Evolutionary conservation across 2,888 invertebrate genomes (phyloP).

Genomic region (Callimorpha dominula): DNA sequence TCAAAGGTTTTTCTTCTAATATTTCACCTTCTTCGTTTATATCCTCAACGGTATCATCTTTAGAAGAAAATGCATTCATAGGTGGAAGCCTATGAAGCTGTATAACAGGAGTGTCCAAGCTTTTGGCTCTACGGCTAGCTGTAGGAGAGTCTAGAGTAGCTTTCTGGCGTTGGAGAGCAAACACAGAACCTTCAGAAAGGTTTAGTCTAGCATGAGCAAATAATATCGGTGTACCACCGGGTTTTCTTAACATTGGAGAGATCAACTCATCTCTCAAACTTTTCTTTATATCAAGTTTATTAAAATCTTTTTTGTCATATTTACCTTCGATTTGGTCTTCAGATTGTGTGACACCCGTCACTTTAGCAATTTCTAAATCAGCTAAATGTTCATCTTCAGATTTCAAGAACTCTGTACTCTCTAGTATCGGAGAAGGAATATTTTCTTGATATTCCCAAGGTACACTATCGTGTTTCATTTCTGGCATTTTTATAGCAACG

Average conservation of each 20-base stretch:
- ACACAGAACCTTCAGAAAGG: conserved; percentile 94
- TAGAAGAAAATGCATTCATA: conserved; percentile 94
- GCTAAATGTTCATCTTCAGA: conserved; percentile 86
- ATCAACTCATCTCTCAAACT: conserved; percentile 90
- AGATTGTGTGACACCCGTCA: conserved; percentile 77
- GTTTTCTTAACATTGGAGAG: conserved; percentile 90
- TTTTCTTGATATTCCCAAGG: conserved; percentile 89
- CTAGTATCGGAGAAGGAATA: conserved; percentile 88
- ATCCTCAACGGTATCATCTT: conserved; percentile 94
- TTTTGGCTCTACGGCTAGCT: conserved; percentile 92
- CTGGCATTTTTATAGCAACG: conserved; percentile 86
- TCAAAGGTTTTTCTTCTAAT: conserved; percentile 87
- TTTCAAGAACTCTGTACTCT: conserved; percentile 87
- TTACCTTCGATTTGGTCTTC: conserved; percentile 71
- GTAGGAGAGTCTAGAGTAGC: conserved; percentile 92
- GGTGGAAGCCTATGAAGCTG: conserved; percentile 92
- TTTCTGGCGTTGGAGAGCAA: conserved; percentile 92
- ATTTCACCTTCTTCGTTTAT: conserved; percentile 89
- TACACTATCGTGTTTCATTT: conserved; percentile 85
- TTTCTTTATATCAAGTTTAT: conserved; percentile 75
- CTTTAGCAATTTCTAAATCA: conserved; percentile 86
- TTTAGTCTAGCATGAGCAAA: conserved; percentile 94
- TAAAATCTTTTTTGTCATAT: conserved; percentile 66
- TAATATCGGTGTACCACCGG: conserved; percentile 91
- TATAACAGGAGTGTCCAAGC: conserved; percentile 94